phyloP scores from a whole-genome alignment of 1,140 invertebrate genomes.

The Hetaerina americana region DNA sequence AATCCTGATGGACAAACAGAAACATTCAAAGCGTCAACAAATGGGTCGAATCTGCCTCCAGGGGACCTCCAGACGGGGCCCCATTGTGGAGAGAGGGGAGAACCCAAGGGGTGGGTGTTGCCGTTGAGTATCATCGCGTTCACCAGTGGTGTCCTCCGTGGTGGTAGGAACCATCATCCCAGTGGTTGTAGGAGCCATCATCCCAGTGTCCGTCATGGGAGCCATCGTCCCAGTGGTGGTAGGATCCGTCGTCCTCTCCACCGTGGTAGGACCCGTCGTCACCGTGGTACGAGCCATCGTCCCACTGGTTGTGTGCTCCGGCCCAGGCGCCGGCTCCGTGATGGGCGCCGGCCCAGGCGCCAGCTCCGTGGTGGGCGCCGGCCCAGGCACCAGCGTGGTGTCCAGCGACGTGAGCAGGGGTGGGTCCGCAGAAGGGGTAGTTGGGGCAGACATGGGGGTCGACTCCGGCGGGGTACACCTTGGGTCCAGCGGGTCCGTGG shows the following conservation, averaged over 20 bases:
- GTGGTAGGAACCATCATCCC: no score
- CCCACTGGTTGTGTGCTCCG: conserved; percentile 10
- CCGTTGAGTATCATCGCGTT: no score
- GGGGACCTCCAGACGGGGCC: no score
- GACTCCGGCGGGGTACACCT: conserved; percentile 15
- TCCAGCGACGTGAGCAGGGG: neutral
- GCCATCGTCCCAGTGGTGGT: neutral
- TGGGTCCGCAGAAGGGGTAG: conserved; percentile 18
- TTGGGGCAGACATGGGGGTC: conserved; percentile 14
- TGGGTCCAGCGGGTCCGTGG: conserved; percentile 20
- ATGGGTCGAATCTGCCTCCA: no score
- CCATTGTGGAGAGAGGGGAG: no score
- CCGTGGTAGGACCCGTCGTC: neutral
- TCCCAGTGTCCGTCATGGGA: neutral
- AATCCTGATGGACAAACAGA: no score
- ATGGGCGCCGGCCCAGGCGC: conserved; percentile 22
- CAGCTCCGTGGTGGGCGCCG: conserved; percentile 24
- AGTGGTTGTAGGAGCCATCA: no score
- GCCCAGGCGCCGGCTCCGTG: conserved; percentile 13
- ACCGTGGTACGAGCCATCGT: neutral
- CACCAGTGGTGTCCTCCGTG: no score
- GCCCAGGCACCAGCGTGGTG: neutral
- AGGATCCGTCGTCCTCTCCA: neutral
- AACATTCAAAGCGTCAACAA: no score
- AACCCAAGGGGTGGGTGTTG: no score